These are phyloP conservation scores for Cosmorhoe ocellata DNA, from an alignment of 2,888 invertebrate species.

Conservation along the genomic window DNA sequence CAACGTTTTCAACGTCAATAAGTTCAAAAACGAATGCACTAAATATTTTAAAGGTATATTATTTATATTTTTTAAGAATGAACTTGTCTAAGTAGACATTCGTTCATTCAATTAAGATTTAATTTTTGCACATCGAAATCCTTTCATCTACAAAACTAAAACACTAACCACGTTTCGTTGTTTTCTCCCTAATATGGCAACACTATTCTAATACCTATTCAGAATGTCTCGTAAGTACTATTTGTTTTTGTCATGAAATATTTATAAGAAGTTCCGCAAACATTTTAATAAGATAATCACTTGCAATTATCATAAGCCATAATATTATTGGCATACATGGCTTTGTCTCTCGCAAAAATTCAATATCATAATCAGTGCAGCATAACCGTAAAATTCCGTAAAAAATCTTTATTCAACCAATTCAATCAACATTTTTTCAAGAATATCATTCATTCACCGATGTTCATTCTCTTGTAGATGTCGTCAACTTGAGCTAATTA, in stretches of 20 bases:
- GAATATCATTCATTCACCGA: slow-evolving; percentile 3
- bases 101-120: no score
- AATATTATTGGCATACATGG: slow-evolving; percentile 5
- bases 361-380: slow-evolving; percentile 13
- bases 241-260: not conserved
- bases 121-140: no score
- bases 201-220: slow-evolving; percentile 14
- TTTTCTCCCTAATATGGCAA: slow-evolving; percentile 18
- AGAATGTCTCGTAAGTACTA: slow-evolving; percentile 3
- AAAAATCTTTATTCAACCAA: slow-evolving; percentile 11
- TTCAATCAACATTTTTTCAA: not conserved
- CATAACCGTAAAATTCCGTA: slow-evolving; percentile 9
- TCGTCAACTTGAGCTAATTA: not conserved
- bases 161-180: not conserved
- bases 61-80: no score
- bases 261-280: not conserved
- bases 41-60: no score
- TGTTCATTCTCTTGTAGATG: not conserved
- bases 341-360: not conserved
- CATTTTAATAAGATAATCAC: not conserved
- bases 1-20: no score
- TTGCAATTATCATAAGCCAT: not conserved
- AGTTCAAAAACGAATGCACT: no score
- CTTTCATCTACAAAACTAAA: no score
- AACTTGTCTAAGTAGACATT: no score